phyloP scores from a whole-genome alignment of 2,888 invertebrate genomes.

The Stictocephala bisonia region DNA sequence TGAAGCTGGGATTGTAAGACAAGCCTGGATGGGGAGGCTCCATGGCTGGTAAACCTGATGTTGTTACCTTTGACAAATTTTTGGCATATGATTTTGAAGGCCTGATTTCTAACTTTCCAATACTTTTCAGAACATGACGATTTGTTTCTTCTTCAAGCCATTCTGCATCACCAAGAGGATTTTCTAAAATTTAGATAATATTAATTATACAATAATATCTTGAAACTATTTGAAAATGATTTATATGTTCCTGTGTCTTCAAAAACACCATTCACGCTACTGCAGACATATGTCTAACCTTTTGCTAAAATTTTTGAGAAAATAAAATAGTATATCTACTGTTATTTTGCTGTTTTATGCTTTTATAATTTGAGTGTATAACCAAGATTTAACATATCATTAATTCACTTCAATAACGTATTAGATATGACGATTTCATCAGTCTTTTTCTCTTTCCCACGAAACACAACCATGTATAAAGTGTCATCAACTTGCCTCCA shows the following conservation, averaged over 20 bases:
- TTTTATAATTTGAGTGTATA: too few relatives aligned
- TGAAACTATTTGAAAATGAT: conserved; percentile 60
- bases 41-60: conserved; percentile 71
- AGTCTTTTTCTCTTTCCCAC: too few relatives aligned
- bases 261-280: too few relatives aligned
- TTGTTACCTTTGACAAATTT: conserved; percentile 64
- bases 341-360: too few relatives aligned
- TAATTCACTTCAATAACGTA: too few relatives aligned
- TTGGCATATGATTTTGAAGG: conserved; percentile 56
- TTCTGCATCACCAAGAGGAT: conserved; percentile 56
- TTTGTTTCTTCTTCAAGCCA: conserved; percentile 68
- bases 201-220: not conserved
- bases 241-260: not conserved
- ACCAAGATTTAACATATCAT: too few relatives aligned
- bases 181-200: conserved; percentile 44
- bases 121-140: conserved; percentile 69
- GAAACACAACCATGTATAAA: too few relatives aligned
- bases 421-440: too few relatives aligned
- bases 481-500: too few relatives aligned
- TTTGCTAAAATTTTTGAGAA: too few relatives aligned
- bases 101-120: conserved; percentile 65
- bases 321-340: too few relatives aligned
- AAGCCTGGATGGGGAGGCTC: conserved; percentile 88
- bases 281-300: too few relatives aligned
- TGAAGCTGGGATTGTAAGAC: conserved; percentile 90